Evolutionary conservation across 2,888 invertebrate genomes (phyloP).

Genomic region (Spodoptera littoralis): DNA sequence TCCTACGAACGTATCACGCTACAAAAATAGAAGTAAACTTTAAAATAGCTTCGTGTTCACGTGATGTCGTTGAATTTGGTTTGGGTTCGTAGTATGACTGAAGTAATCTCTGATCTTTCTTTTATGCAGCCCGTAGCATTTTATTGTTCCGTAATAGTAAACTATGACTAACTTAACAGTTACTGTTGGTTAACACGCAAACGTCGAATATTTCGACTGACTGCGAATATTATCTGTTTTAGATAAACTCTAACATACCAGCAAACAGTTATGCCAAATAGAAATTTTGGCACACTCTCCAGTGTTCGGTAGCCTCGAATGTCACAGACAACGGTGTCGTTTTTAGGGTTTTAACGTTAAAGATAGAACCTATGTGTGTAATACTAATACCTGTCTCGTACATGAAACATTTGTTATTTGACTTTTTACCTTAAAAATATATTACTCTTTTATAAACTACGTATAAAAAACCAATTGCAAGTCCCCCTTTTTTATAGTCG

Average conservation of each 20-base stretch:
- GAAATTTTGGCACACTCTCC: constrained; percentile 47
- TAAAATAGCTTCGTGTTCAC: constrained; percentile 17
- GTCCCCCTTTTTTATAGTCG: too few species aligned
- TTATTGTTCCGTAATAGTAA: constrained; percentile 33
- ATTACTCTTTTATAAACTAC: too few species aligned
- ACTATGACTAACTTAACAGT: constrained; percentile 40
- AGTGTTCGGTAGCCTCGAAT: constrained; percentile 27
- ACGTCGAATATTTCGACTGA: constrained; percentile 21
- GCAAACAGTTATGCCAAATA: constrained; percentile 40
- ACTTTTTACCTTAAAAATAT: too few species aligned
- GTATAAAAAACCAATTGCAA: too few species aligned
- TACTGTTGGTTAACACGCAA: constrained; percentile 31
- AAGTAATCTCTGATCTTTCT: constrained; percentile 36
- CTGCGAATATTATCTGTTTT: constrained; percentile 39
- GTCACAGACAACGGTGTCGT: constrained; percentile 13
- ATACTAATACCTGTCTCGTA: background rate
- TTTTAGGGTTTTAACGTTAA: constrained; percentile 20
- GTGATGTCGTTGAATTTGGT: too few species aligned
- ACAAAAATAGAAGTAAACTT: constrained; percentile 16
- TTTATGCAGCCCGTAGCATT: constrained; percentile 21
- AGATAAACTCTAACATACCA: constrained; percentile 33
- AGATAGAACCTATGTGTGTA: constrained; percentile 11
- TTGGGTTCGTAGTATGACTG: constrained; percentile 14
- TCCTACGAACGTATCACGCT: background rate
- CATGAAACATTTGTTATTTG: background rate